Evolutionary conservation across 2,113 vertebrate genomes (phyloP).

Genomic region (Heterotilapia buettikoferi): DNA sequence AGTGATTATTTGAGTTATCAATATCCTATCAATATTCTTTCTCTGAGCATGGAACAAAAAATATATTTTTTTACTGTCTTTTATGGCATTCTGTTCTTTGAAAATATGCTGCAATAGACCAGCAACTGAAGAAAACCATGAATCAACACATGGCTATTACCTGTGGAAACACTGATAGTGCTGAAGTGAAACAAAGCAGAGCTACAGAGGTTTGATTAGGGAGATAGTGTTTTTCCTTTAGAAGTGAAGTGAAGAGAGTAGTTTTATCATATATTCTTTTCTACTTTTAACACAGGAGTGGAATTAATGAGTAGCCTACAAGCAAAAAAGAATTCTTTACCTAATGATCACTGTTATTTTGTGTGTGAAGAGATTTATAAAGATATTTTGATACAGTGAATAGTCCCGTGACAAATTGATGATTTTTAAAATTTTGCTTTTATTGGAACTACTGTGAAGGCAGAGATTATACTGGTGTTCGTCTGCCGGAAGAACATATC

Average conservation of each 20-base stretch:
- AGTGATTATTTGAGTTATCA: background rate
- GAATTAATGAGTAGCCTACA: background rate
- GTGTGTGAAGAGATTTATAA: background rate
- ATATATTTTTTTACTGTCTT: accelerated
- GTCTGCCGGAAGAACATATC: accelerated
- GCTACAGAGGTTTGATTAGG: background rate
- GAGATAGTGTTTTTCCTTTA: background rate
- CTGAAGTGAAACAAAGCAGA: background rate
- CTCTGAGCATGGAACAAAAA: background rate
- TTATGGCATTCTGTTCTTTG: background rate
- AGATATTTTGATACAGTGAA: background rate
- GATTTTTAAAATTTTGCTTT: background rate
- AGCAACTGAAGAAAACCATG: background rate
- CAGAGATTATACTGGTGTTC: background rate
- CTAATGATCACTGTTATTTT: too few relatives aligned
- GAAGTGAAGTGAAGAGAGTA: background rate
- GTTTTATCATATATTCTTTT: background rate
- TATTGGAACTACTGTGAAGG: background rate
- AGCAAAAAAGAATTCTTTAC: background rate
- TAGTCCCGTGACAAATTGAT: background rate
- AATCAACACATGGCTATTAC: background rate
- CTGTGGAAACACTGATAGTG: background rate
- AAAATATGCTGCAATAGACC: background rate
- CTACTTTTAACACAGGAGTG: background rate
- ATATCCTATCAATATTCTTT: background rate